These are phyloP conservation scores for Steinernema feltiae DNA, from an alignment of 1,140 invertebrate species.

Conservation along the genomic window DNA sequence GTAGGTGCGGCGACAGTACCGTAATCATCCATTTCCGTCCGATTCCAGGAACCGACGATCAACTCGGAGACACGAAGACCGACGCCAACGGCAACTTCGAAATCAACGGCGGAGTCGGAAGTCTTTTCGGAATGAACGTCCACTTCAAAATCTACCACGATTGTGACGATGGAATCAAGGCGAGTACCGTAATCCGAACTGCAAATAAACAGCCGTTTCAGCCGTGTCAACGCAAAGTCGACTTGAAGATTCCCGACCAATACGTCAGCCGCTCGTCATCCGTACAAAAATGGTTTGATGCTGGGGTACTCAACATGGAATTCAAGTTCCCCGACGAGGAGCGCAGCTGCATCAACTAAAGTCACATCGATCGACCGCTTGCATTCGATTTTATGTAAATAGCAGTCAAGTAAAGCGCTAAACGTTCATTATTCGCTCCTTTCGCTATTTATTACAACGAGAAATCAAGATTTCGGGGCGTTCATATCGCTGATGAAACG, in stretches of 20 bases:
- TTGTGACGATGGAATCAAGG: slow-evolving; percentile 41
- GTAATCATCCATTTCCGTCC: not conserved
- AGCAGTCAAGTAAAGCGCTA: not conserved
- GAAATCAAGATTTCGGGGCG: no score
- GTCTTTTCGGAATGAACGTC: slow-evolving; percentile 40
- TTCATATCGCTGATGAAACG: no score
- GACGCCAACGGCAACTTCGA: slow-evolving; percentile 42
- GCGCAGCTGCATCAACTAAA: slow-evolving; percentile 40
- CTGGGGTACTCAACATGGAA: slow-evolving; percentile 47
- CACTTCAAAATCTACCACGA: slow-evolving; percentile 42
- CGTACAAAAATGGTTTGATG: slow-evolving; percentile 50
- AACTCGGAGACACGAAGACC: slow-evolving; percentile 37
- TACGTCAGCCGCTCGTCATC: slow-evolving; percentile 35
- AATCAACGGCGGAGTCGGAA: slow-evolving; percentile 38
- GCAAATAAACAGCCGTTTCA: no score
- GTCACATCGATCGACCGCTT: not conserved
- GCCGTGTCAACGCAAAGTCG: slow-evolving; percentile 32
- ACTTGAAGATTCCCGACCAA: slow-evolving; percentile 38
- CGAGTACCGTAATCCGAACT: no score
- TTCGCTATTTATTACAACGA: no score
- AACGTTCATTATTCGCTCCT: no score
- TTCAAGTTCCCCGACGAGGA: slow-evolving; percentile 45
- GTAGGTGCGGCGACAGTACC: no score
- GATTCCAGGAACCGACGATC: slow-evolving; percentile 40
- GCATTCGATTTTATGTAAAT: not conserved